Base-by-base conservation (phyloP, 2,113 vertebrate species). In the Alosa alosa region DNA sequence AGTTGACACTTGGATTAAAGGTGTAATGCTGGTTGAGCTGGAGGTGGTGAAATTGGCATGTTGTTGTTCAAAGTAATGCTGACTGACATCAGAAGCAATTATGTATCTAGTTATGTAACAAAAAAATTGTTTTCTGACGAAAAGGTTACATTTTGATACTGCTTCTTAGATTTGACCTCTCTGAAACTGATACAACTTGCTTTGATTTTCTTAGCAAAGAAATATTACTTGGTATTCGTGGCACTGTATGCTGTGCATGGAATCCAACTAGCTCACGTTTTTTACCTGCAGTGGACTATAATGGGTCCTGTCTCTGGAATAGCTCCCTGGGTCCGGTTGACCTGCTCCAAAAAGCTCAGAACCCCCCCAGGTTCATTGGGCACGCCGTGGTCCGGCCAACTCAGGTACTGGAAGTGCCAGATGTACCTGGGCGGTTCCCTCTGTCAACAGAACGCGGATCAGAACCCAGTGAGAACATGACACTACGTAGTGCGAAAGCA, bases 381-480 rank as follows among this genome's bases (percentile, higher is more conserved):
- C 25, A 97, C 97, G 0, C 97, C 96, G 0, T 97, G 96, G 90
- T 97, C 97, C 0, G 96, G 97, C 97, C 97, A 97, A 90, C 96
- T 96, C 72, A 97, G 94, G 90, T 97, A 97, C 94, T 97, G 97
- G 84, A 95, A 97, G 88, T 98, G 97, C 94, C 94, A 96, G 88
- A 97, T 95, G 86, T 92, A 93, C 41, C 95, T 90, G 0, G 91
- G 90, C 2, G 84, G 88, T 87, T 96, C 96, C 5, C 94, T 95
- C 97, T 97, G 86, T 6, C 31, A 36, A 6, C 10, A 15, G 11
- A 36, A 39, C 72, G 10, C 10, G 13, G 72, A 39, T 15, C 64
- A 78, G 31, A 78, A 36, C 10, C 25, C 31, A 4, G 31, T 78
- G 72, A 78, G 36, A 78, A 78, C 72, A 4, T 36, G 36, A 41